Percentiles rank a stretch among this genome's conserved stretches.
phyloP scores from a whole-genome alignment of 2,888 invertebrate species.

The Frankliniella intonsa region DNA sequence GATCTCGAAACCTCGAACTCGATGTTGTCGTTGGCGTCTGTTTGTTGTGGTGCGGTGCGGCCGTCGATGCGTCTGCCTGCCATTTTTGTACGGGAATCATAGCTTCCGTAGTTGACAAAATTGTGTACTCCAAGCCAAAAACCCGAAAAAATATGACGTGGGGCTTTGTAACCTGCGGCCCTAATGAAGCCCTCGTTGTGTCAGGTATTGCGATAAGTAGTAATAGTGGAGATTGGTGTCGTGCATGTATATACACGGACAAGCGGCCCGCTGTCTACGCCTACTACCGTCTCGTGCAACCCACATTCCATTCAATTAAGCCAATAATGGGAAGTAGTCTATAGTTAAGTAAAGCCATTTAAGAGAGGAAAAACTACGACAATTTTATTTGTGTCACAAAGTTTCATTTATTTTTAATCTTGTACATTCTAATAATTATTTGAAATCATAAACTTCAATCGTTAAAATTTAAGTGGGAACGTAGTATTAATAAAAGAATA shows the following conservation, averaged over 20 bases:
- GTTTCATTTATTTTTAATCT: too few relatives aligned
- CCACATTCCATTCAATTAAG: constrained; percentile 11
- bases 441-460: too few relatives aligned
- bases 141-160: constrained; percentile 56
- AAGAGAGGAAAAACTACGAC: too few relatives aligned
- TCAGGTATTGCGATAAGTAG: constrained; percentile 61
- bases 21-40: background rate
- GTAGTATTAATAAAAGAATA: too few relatives aligned
- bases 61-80: background rate
- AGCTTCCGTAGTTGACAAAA: constrained; percentile 23
- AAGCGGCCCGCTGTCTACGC: background rate
- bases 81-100: background rate
- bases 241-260: too few relatives aligned
- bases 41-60: background rate
- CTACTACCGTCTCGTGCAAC: background rate
- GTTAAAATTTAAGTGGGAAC: too few relatives aligned
- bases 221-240: background rate
- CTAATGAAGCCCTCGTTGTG: constrained; percentile 90
- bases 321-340: background rate
- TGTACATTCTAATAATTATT: too few relatives aligned
- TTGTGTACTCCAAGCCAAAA: background rate
- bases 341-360: too few relatives aligned
- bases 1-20: too few relatives aligned
- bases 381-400: too few relatives aligned
- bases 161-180: constrained; percentile 92